Conservation (phyloP, 2,113 vertebrate genomes). For the Sapayoa aenigma region DNA sequence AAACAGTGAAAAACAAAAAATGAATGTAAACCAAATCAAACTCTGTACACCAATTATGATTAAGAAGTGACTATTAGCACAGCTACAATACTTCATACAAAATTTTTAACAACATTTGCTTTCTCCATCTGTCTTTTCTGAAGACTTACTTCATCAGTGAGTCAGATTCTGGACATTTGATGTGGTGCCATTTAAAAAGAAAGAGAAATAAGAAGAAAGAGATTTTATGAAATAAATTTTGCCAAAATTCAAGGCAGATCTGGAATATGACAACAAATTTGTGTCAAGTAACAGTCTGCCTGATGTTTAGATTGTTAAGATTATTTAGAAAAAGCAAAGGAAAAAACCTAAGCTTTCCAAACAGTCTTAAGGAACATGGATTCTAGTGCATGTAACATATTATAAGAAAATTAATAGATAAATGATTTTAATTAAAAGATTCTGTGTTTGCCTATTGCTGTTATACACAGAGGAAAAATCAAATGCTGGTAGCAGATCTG, state of each 20-base stretch:
- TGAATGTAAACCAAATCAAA: background rate
- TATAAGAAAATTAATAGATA: background rate
- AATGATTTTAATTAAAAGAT: background rate
- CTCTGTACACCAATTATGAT: background rate
- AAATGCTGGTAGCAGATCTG: background rate
- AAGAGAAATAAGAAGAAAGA: background rate
- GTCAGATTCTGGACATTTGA: slow-evolving; percentile 30
- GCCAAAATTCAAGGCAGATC: background rate
- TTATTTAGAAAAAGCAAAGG: background rate
- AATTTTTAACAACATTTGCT: slow-evolving; percentile 57
- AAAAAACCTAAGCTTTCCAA: background rate
- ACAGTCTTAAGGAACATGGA: background rate
- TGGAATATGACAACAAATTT: slow-evolving; percentile 22
- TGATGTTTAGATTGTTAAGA: slow-evolving; percentile 10
- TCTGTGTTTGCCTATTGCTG: background rate
- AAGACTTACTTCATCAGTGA: slow-evolving; percentile 22
- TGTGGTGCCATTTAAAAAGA: slow-evolving; percentile 32
- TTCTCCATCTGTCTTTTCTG: slow-evolving; percentile 51
- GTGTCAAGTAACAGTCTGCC: background rate
- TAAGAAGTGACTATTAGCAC: background rate
- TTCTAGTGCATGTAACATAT: background rate
- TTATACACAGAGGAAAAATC: background rate
- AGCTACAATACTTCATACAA: slow-evolving; percentile 2
- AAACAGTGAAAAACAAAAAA: background rate
- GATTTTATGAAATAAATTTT: slow-evolving; percentile 13